Evolutionary conservation across 2,113 vertebrate species (phyloP), one percentile per base, ranked within the genome.

Genomic region (Donacobius atricapilla): DNA sequence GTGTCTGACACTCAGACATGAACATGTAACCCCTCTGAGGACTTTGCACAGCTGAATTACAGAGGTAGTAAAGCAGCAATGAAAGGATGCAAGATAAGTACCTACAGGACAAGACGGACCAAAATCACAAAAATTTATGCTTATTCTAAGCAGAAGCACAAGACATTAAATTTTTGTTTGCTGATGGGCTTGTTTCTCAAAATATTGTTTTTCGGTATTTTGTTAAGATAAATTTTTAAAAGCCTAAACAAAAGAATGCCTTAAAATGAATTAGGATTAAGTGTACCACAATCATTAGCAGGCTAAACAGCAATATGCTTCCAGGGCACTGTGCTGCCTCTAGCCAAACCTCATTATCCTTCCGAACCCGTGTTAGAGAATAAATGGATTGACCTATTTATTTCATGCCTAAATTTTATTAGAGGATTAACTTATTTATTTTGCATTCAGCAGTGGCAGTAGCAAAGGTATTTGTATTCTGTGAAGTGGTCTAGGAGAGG

Each of bases 371-470:
- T 83, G 95, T 96, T 96, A 97, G 92, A 95, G 95, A 97, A 95
- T 97, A 98, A 97, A 97, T 94, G 58, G 97, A 97, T 97, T 96
- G 94, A 97, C 87, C 96, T 97, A 97, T 97, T 97, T 97, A 97
- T 97, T 97, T 96, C 60, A 95, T 82, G 87, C 94, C 87, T 90
- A 96, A 96, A 98, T 97, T 90, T 96, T 95, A 98, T 97, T 96
- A 96, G 77, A 95, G 61, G 45, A 82, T 91, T 96, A 94, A 95
- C 77, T 96, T 96, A 93, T 96, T 96, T 97, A 91, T 95, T 96
- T 95, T 95, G 72, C 58, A 90, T 89, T 96, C 96, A 94, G 77
- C 60, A 86, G 69, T 85, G 84, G 84, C 91, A 92, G 75, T 78
- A 80, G 73, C 68, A 75, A 84, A 86, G 48, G 47, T 83, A 87